Evolutionary conservation across 2,888 invertebrate genomes (phyloP).

Genomic region (Plagiodera versicolora): DNA sequence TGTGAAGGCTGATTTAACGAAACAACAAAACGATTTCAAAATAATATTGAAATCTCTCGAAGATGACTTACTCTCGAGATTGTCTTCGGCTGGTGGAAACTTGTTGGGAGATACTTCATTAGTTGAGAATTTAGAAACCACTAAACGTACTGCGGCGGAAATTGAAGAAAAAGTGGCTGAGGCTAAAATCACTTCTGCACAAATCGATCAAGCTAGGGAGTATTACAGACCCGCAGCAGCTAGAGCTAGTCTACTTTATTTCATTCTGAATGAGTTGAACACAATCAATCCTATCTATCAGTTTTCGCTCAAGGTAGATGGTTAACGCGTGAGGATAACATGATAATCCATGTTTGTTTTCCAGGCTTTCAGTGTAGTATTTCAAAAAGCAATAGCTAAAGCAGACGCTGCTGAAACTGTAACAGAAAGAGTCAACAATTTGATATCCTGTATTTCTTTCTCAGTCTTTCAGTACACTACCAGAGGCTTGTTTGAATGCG

Average conservation of each 20-base stretch:
- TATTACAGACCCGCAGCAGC: slow-evolving; percentile 86
- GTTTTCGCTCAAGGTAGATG: slow-evolving; percentile 85
- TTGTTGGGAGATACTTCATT: slow-evolving; percentile 92
- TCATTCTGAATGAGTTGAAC: slow-evolving; percentile 92
- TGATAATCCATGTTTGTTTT: slow-evolving; percentile 32
- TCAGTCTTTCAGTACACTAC: slow-evolving; percentile 95
- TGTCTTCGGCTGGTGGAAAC: slow-evolving; percentile 91
- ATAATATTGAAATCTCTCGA: slow-evolving; percentile 91
- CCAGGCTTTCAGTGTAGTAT: slow-evolving; percentile 97
- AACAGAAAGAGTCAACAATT: slow-evolving; percentile 75
- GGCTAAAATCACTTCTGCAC: slow-evolving; percentile 86
- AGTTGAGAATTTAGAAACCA: slow-evolving; percentile 95
- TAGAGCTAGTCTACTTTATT: slow-evolving; percentile 90
- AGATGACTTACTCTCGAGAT: slow-evolving; percentile 86
- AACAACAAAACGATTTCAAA: slow-evolving; percentile 96
- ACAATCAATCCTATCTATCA: slow-evolving; percentile 97
- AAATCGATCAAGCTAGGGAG: slow-evolving; percentile 93
- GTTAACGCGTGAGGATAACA: background rate
- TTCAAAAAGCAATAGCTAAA: slow-evolving; percentile 91
- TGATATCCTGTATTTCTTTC: slow-evolving; percentile 93
- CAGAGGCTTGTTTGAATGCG: slow-evolving; percentile 92
- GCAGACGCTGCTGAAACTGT: slow-evolving; percentile 84
- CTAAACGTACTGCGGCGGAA: slow-evolving; percentile 93
- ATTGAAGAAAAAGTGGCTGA: slow-evolving; percentile 92
- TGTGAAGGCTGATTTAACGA: slow-evolving; percentile 80